A percentile compares a stretch with the other conserved stretches of the same genome.
Conservation (phyloP, 2,113 vertebrate species). For the Rhinolophus ferrumequinum region DNA sequence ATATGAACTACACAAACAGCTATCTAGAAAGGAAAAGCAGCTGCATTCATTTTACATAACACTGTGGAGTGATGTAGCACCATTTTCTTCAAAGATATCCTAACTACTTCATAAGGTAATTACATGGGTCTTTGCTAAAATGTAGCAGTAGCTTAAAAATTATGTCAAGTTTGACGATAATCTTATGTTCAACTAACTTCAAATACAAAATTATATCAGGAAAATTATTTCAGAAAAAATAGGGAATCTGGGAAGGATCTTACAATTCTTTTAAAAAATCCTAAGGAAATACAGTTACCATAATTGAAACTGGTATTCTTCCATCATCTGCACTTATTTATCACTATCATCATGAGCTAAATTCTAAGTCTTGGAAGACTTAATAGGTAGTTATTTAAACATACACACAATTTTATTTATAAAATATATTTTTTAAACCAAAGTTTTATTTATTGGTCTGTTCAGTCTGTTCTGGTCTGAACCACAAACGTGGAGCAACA, state of each 20-base stretch:
- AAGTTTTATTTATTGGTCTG: conserved; percentile 36
- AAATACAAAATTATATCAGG: conserved; percentile 57
- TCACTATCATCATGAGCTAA: conserved; percentile 29
- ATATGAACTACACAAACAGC: conserved; percentile 43
- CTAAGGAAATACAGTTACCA: conserved; percentile 2
- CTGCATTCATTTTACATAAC: conserved; percentile 41
- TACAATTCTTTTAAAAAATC: conserved; percentile 38
- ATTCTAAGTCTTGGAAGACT: conserved; percentile 25
- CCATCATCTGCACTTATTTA: conserved; percentile 4
- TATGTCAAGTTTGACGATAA: conserved; percentile 6
- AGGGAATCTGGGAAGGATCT: conserved; percentile 28
- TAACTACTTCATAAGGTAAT: conserved; percentile 53
- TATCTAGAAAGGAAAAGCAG: conserved; percentile 31
- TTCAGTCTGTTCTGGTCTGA: conserved; percentile 1
- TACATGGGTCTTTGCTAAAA: conserved; percentile 10
- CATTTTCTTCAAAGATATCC: conserved; percentile 49
- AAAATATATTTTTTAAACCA: background rate
- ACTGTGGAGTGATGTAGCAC: conserved; percentile 52
- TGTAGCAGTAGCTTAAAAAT: conserved; percentile 37
- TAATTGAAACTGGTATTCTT: conserved; percentile 22
- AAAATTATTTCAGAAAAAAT: conserved; percentile 63
- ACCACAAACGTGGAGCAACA: conserved; percentile 1
- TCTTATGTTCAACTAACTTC: conserved; percentile 34
- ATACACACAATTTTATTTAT: conserved; percentile 1
- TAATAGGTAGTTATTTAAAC: conserved; percentile 2